Evolutionary conservation across 2,888 invertebrate species (phyloP).

Genomic region (Platypus cylindrus): DNA sequence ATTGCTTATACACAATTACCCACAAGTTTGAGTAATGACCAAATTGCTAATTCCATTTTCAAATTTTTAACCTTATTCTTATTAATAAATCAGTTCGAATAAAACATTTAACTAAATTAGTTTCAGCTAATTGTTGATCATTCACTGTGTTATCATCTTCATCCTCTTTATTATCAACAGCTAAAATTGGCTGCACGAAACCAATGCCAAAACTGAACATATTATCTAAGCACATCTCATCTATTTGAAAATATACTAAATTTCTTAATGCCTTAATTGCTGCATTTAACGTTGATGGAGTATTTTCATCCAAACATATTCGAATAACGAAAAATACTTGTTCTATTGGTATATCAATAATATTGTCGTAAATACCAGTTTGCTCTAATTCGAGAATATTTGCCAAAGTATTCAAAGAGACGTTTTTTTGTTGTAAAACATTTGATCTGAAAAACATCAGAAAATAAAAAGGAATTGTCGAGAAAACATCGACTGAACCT

Average conservation of each 20-base stretch:
- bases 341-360: conserved; percentile 61
- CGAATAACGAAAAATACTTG: conserved; percentile 70
- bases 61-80: conserved; percentile 58
- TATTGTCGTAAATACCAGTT: conserved; percentile 63
- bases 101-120: conserved; percentile 64
- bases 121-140: conserved; percentile 76
- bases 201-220: conserved; percentile 54
- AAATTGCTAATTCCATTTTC: conserved; percentile 11
- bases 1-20: not conserved
- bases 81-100: conserved; percentile 63
- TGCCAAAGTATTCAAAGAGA: conserved; percentile 67
- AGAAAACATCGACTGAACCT: conserved; percentile 28
- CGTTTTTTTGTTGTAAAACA: conserved; percentile 69
- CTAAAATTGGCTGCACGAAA: conserved; percentile 45
- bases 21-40: not conserved
- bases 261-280: conserved; percentile 62
- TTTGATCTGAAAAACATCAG: conserved; percentile 42
- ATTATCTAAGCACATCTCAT: conserved; percentile 64
- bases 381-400: conserved; percentile 62
- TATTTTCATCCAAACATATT: conserved; percentile 77
- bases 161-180: conserved; percentile 31
- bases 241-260: conserved; percentile 61
- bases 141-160: conserved; percentile 54
- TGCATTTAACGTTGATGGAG: conserved; percentile 58
- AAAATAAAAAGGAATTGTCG: not conserved